Evolutionary conservation across 1,140 invertebrate genomes (phyloP).

Genomic region (Ceratina japonica): DNA sequence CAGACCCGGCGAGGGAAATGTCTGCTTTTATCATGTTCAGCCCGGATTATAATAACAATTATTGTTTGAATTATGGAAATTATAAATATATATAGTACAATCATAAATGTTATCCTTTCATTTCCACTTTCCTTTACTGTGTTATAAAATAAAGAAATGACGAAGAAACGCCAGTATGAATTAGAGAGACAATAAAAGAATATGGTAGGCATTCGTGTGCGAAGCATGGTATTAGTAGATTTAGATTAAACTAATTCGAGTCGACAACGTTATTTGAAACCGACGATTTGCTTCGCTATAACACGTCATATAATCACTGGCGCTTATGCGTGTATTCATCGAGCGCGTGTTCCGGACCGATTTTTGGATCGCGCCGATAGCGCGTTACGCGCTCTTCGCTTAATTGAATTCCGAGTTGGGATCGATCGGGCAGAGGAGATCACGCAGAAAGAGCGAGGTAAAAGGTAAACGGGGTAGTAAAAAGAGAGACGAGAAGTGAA

Average conservation of each 20-base stretch:
- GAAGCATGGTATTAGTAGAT: not conserved
- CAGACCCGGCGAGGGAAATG: not conserved
- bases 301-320: constrained; percentile 45
- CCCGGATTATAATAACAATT: too few species aligned
- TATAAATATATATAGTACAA: too few species aligned
- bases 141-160: too few species aligned
- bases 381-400: constrained; percentile 24
- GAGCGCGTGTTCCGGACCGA: constrained; percentile 24
- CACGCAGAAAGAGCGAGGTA: too few species aligned
- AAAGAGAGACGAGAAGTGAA: not conserved
- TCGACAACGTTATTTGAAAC: constrained; percentile 30
- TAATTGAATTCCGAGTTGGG: constrained; percentile 57
- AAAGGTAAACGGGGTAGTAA: too few species aligned
- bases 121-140: too few species aligned
- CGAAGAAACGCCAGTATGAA: too few species aligned
- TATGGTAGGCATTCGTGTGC: not conserved
- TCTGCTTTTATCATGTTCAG: not conserved
- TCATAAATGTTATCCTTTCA: too few species aligned
- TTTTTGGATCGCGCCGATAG: constrained; percentile 49
- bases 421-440: constrained; percentile 53
- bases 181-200: too few species aligned
- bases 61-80: too few species aligned
- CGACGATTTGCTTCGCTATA: constrained; percentile 21
- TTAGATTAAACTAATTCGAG: too few species aligned
- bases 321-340: too few species aligned